Percentiles rank a stretch among this genome's conserved stretches.
Evolutionary conservation across 2,113 vertebrate genomes (phyloP).

Genomic region (Xenopus tropicalis): DNA sequence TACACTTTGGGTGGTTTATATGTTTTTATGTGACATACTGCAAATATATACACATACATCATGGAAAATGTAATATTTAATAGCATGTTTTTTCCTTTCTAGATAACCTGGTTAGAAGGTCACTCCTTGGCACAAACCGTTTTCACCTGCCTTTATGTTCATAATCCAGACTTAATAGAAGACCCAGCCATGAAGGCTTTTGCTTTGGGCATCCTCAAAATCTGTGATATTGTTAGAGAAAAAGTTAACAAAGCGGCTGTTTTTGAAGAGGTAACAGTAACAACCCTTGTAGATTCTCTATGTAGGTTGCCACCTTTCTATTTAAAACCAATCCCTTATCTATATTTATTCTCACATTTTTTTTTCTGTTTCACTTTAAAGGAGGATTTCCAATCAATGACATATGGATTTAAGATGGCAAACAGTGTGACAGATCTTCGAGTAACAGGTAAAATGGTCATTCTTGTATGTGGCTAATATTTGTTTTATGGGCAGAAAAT

Average conservation of each 20-base stretch:
- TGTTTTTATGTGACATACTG: too few species aligned
- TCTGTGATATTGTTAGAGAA: conserved; percentile 96
- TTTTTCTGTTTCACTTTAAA: conserved; percentile 54
- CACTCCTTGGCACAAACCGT: conserved; percentile 97
- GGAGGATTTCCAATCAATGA: conserved; percentile 99
- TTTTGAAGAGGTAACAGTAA: conserved; percentile 86
- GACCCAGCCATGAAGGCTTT: conserved; percentile 97
- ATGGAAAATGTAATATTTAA: conserved; percentile 8
- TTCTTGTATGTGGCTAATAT: too few species aligned
- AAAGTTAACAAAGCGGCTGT: conserved; percentile 98
- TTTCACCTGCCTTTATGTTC: conserved; percentile 97
- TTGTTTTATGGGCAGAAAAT: too few species aligned
- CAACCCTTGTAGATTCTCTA: background rate
- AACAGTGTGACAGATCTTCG: conserved; percentile 95
- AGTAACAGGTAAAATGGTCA: conserved; percentile 83
- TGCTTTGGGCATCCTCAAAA: conserved; percentile 92
- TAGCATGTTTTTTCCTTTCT: conserved; percentile 48
- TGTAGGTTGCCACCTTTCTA: background rate
- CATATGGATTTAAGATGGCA: conserved; percentile 98
- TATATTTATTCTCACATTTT: conserved; percentile 13
- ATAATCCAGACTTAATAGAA: conserved; percentile 95
- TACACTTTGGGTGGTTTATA: background rate
- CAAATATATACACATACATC: too few species aligned
- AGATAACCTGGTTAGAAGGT: conserved; percentile 98
- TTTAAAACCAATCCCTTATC: too few species aligned